phyloP scores from a whole-genome alignment of 2,888 invertebrate species.

The Ectemnius continuus region DNA sequence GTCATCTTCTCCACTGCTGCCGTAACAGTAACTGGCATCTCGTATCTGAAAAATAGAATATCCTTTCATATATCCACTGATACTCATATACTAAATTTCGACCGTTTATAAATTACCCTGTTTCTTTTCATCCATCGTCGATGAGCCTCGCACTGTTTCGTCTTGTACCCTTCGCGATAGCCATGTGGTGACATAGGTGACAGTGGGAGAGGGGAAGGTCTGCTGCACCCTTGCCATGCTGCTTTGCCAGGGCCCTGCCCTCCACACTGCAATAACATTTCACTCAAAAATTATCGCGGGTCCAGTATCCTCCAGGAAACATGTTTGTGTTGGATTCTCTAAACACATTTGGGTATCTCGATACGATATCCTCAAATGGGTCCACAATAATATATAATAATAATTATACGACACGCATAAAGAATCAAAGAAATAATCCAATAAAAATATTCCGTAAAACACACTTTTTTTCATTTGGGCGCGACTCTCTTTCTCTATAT shows the following conservation, averaged over 20 bases:
- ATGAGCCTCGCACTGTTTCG: slow-evolving; percentile 82
- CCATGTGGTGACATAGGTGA: slow-evolving; percentile 70
- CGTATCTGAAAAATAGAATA: slow-evolving; percentile 83
- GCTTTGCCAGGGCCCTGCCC: slow-evolving; percentile 82
- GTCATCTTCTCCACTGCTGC: slow-evolving; percentile 82
- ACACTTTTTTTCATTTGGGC: too few relatives aligned
- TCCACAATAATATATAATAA: too few relatives aligned
- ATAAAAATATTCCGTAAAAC: not conserved
- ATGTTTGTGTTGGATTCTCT: too few relatives aligned
- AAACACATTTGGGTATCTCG: too few relatives aligned
- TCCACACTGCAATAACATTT: slow-evolving; percentile 81
- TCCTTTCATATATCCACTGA: not conserved
- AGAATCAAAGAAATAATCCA: not conserved
- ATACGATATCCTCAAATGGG: too few relatives aligned
- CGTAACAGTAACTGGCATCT: slow-evolving; percentile 90
- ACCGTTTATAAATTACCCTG: slow-evolving; percentile 81
- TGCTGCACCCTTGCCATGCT: slow-evolving; percentile 84
- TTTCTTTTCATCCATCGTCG: slow-evolving; percentile 92
- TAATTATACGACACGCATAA: too few relatives aligned
- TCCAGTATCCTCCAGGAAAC: too few relatives aligned
- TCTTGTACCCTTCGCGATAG: slow-evolving; percentile 79
- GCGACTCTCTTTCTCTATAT: not conserved
- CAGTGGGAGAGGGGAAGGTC: slow-evolving; percentile 73
- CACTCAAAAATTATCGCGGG: not conserved
- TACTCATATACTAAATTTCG: not conserved